Percentiles rank a stretch among this genome's conserved stretches.
Evolutionary conservation across 2,888 invertebrate genomes (phyloP).

Genomic region (Hirtodrosophila confusa): DNA sequence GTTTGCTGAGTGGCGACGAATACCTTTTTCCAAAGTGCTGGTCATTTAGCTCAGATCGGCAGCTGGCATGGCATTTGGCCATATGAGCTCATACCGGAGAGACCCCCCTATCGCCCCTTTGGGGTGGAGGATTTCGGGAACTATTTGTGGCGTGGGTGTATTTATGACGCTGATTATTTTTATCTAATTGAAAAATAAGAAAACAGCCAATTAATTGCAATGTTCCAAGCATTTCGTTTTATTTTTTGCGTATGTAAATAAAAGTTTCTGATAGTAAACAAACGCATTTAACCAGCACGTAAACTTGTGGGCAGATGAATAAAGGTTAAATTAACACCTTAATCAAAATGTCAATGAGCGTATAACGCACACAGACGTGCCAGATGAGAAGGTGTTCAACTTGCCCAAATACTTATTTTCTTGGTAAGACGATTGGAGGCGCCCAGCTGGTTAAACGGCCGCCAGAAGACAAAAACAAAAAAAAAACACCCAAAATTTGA

Average conservation of each 20-base stretch:
- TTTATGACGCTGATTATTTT: conserved; percentile 66
- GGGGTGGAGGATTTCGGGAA: background rate
- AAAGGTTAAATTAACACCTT: conserved; percentile 64
- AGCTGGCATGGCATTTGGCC: conserved; percentile 25
- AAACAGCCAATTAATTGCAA: conserved; percentile 57
- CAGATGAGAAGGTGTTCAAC: conserved; percentile 37
- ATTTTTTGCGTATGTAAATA: conserved; percentile 32
- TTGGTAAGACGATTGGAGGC: conserved; percentile 30
- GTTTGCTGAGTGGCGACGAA: conserved; percentile 20
- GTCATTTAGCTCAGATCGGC: conserved; percentile 31
- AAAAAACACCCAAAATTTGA: conserved; percentile 35
- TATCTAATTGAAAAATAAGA: conserved; percentile 66
- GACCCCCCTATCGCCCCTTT: too few species aligned
- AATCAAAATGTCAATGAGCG: conserved; percentile 78
- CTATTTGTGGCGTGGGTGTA: conserved; percentile 38
- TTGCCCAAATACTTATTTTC: conserved; percentile 12
- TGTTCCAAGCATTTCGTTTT: conserved; percentile 6
- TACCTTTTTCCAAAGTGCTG: conserved; percentile 35
- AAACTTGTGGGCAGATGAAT: conserved; percentile 28
- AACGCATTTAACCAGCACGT: conserved; percentile 11
- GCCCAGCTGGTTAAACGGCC: conserved; percentile 40
- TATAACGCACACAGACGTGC: conserved; percentile 58
- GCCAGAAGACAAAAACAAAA: conserved; percentile 21
- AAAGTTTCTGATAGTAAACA: conserved; percentile 49
- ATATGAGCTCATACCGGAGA: conserved; percentile 33